These are phyloP conservation scores for Pomacea canaliculata DNA, from an alignment of 2,888 invertebrate genomes.

Conservation along the genomic window DNA sequence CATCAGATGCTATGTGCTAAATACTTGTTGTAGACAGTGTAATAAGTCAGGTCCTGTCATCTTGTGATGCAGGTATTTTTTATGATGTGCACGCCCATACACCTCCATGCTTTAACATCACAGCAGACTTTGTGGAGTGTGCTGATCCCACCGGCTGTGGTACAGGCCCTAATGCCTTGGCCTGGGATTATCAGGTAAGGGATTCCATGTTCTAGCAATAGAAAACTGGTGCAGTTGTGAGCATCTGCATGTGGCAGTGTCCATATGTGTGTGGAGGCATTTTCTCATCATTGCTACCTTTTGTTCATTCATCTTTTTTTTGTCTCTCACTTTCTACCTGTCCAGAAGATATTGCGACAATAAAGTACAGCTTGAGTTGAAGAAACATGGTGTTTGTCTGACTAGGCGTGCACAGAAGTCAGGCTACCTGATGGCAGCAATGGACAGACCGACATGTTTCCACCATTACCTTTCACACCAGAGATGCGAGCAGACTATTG, in stretches of 20 bases:
- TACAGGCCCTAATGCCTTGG: conserved; percentile 59
- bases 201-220: too few relatives aligned
- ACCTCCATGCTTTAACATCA: conserved; percentile 61
- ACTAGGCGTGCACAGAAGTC: conserved; percentile 67
- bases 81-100: conserved; percentile 49
- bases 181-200: conserved; percentile 70
- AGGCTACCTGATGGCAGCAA: conserved; percentile 58
- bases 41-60: neutral
- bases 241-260: too few relatives aligned
- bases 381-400: too few relatives aligned
- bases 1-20: too few relatives aligned
- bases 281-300: too few relatives aligned
- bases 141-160: conserved; percentile 71
- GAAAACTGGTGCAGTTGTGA: too few relatives aligned
- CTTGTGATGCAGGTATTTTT: conserved; percentile 41
- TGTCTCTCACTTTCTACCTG: too few relatives aligned
- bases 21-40: too few relatives aligned
- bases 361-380: too few relatives aligned
- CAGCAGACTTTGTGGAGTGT: conserved; percentile 66
- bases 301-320: too few relatives aligned
- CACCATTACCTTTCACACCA: conserved; percentile 59
- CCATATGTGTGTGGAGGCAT: too few relatives aligned
- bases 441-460: conserved; percentile 67
- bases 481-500: conserved; percentile 61
- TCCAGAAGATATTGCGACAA: too few relatives aligned